Evolutionary conservation across 2,797 vertebrate genomes (phyloP).

Genomic region (Phoebastria nigripes): DNA sequence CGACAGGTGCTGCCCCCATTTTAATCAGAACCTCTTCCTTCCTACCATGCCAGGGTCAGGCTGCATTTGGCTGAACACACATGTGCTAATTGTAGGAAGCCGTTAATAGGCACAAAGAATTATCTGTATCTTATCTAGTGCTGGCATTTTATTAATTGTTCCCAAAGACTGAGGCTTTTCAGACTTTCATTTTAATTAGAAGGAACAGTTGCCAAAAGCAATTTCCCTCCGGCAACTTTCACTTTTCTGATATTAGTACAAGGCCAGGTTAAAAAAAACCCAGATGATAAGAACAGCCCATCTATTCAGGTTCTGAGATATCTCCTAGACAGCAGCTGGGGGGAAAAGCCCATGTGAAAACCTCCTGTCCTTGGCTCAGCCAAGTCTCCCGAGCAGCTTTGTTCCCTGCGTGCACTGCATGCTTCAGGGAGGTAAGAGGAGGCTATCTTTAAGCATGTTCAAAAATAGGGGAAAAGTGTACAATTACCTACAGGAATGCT

Average conservation of each 20-base stretch:
- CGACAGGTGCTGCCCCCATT: neutral
- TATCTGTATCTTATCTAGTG: slow-evolving; percentile 38
- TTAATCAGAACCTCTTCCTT: neutral
- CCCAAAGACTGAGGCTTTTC: slow-evolving; percentile 20
- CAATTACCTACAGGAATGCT: neutral
- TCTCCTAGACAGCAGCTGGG: neutral
- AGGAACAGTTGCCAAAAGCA: slow-evolving; percentile 23
- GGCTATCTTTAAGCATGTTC: neutral
- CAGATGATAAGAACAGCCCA: neutral
- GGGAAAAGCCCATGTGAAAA: neutral
- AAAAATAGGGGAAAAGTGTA: neutral
- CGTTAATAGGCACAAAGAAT: slow-evolving; percentile 22
- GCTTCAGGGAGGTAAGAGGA: neutral
- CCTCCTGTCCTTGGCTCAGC: neutral
- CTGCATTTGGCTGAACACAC: neutral
- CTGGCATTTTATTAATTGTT: slow-evolving; percentile 28
- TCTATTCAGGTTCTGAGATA: slow-evolving; percentile 3
- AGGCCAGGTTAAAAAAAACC: neutral
- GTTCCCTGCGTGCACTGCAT: neutral
- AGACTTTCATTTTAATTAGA: slow-evolving; percentile 24
- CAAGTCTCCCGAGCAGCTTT: neutral
- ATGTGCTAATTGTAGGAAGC: neutral
- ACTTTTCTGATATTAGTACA: slow-evolving; percentile 14
- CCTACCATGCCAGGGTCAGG: neutral
- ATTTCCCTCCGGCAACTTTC: slow-evolving; percentile 14